Percentiles rank a stretch among this genome's conserved stretches.
Evolutionary conservation across 2,113 vertebrate species (phyloP).

Genomic region (Trogon surrucura): DNA sequence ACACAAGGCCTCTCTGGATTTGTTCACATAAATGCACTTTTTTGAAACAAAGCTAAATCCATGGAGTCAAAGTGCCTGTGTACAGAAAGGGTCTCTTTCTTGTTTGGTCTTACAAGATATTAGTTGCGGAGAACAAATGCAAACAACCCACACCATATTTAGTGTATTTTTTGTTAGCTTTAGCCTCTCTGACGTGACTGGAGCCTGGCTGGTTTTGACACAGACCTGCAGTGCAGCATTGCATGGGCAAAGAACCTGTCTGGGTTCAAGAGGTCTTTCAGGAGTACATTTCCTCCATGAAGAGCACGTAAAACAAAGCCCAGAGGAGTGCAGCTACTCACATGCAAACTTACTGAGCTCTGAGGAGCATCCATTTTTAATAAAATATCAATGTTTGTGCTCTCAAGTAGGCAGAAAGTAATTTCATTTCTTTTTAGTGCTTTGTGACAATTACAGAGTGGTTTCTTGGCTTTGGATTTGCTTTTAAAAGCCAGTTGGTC

Average conservation of each 20-base stretch:
- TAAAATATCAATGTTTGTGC: not conserved
- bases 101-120: not conserved
- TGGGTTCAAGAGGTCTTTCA: not conserved
- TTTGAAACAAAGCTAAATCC: not conserved
- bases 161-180: not conserved
- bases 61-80: not conserved
- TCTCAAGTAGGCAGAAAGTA: not conserved
- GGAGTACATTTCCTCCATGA: not conserved
- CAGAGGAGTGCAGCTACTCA: not conserved
- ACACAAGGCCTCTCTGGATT: not conserved
- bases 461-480: not conserved
- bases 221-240: not conserved
- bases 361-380: not conserved
- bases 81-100: not conserved
- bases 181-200: not conserved
- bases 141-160: not conserved
- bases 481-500: constrained; percentile 20
- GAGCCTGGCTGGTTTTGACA: rapidly evolving
- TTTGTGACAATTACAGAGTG: not conserved
- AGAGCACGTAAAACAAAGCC: not conserved
- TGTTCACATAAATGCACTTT: not conserved
- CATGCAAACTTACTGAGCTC: not conserved
- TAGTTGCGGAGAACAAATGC: not conserved
- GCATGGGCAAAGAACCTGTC: not conserved
- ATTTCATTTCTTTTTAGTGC: not conserved